Evolutionary conservation across 2,888 invertebrate species (phyloP), one percentile per base, ranked within the genome.

Genomic region (Cheilosia grossa): DNA sequence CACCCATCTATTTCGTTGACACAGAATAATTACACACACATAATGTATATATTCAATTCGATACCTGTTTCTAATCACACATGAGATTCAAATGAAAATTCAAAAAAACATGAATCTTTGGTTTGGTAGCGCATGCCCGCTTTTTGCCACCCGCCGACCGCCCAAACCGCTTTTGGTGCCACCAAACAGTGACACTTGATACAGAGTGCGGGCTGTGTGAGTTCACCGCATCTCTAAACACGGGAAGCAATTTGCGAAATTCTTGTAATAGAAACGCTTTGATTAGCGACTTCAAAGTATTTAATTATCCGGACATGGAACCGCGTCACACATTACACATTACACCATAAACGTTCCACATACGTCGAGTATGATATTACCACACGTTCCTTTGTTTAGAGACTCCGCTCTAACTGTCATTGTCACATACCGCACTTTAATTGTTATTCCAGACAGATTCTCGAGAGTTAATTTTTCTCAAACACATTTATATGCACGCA

Each of bases 381-480:
- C 3, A 37, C 10, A 13, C 13, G 33, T 37, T 10, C 33, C 10
- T 49, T n/a, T n/a, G n/a, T n/a, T n/a, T n/a, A 58, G 21, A 21
- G 15, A 19, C 58, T 59, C 30, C 56, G 56, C 49, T 42, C 15
- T 64, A 53, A 56, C 47, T 51, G 27, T 64, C 67, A 40, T 54
- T 44, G 17, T 69, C 53, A 24, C 19, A 27, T 30, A 59, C 4
- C 61, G 49, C 30, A 49, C 47, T 64, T 47, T 37, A 70, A 30
- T 56, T 63, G 40, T 56, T 37, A 69, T 70, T 78, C 63, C 47
- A 54, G 27, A 30, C 70, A 69, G 70, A 63, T 63, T 70, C 47
- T 56, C 49, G 13, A 17, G 33, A 47, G 69, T 63, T n/a, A 69
- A 42, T 69, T 77, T 77, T 17, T 15, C 27, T n/a, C 47, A 51